Evolutionary conservation across 2,113 vertebrate genomes (phyloP).

Genomic region (Ibidorhyncha struthersii): DNA sequence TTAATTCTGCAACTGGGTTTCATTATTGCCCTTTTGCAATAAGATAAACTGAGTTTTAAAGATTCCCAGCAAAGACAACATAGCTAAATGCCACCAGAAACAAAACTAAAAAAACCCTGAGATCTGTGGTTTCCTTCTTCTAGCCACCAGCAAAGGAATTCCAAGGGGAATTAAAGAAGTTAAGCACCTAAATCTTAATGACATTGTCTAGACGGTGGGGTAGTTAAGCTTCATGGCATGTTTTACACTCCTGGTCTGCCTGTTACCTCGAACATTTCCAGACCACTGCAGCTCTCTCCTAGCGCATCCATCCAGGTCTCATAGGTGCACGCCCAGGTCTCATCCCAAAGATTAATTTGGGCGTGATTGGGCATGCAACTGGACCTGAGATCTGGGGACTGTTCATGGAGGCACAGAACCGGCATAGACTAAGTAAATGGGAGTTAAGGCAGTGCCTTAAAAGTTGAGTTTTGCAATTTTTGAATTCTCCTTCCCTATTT

Average conservation of each 20-base stretch:
- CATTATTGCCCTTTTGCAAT: neutral
- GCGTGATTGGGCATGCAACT: neutral
- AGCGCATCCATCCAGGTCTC: neutral
- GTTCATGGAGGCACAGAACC: neutral
- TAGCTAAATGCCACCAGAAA: neutral
- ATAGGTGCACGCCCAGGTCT: neutral
- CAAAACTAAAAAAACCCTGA: neutral
- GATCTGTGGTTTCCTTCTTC: neutral
- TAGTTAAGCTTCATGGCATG: rapidly evolving
- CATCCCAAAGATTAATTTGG: neutral
- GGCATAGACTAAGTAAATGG: neutral
- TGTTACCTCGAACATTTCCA: neutral
- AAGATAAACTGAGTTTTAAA: neutral
- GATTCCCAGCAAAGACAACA: neutral
- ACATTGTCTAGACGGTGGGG: neutral
- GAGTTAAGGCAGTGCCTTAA: neutral
- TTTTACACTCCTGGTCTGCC: neutral
- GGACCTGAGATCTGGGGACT: neutral
- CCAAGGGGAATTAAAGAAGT: neutral
- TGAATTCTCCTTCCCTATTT: neutral
- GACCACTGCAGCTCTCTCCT: neutral
- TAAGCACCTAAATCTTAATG: neutral
- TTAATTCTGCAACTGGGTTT: neutral
- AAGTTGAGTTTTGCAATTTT: neutral
- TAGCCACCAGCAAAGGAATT: neutral